Percentiles rank a stretch among this genome's conserved stretches.
Conservation (phyloP, 2,888 invertebrate genomes). For the Polylopha cassiicola region DNA sequence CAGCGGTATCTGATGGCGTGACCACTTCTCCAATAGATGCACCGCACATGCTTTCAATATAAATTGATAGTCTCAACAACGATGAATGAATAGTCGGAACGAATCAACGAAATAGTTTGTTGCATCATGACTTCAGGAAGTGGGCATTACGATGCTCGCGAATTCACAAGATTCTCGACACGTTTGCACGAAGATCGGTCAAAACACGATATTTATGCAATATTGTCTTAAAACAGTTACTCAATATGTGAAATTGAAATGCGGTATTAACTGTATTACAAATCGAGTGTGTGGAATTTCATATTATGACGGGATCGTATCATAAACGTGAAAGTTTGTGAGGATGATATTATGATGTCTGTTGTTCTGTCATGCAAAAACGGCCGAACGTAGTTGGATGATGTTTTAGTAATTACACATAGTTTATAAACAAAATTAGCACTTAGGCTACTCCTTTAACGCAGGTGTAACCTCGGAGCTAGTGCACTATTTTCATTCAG, state of each 20-base stretch:
- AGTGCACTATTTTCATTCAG: no score
- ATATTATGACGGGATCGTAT: no score
- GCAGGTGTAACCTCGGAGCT: no score
- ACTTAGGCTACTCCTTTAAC: no score
- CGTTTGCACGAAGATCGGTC: conserved; percentile 40
- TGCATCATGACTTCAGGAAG: conserved; percentile 42
- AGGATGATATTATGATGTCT: no score
- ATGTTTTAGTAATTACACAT: no score
- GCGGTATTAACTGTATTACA: no score
- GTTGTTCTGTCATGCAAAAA: no score
- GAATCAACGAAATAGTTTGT: conserved; percentile 31
- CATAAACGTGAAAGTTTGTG: no score
- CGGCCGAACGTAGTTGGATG: no score
- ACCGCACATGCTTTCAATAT: conserved; percentile 38
- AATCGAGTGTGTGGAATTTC: no score
- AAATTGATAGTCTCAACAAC: conserved; percentile 32
- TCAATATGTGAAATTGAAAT: background rate
- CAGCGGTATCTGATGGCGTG: conserved; percentile 44
- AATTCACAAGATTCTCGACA: conserved; percentile 31
- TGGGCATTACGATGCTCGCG: conserved; percentile 19
- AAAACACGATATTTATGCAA: conserved; percentile 50
- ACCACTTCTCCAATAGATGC: conserved; percentile 35
- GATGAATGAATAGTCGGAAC: conserved; percentile 30
- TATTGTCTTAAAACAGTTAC: conserved; percentile 12
- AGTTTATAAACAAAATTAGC: no score